Evolutionary conservation across 1,140 invertebrate genomes (phyloP).

Genomic region (Pteromalus puparum): DNA sequence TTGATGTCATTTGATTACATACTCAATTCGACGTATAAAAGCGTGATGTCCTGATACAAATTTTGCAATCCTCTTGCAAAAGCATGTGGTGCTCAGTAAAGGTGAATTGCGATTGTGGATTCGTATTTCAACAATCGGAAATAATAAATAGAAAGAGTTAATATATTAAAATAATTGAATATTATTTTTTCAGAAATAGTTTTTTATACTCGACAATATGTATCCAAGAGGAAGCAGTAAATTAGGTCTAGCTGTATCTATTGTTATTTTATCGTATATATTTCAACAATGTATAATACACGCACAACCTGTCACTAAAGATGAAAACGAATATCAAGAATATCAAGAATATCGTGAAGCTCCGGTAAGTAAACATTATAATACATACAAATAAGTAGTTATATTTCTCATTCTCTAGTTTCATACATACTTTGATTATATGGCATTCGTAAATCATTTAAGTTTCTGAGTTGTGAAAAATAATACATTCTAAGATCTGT

Average conservation of each 20-base stretch:
- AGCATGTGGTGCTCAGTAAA: neutral
- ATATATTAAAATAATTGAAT: neutral
- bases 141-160: neutral
- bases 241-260: neutral
- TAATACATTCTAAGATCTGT: no score
- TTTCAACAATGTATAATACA: conserved; percentile 11
- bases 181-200: conserved; percentile 18
- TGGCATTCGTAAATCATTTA: no score
- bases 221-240: conserved; percentile 9
- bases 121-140: neutral
- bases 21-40: conserved; percentile 4
- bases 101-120: conserved; percentile 4
- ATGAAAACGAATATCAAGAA: neutral
- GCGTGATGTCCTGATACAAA: neutral
- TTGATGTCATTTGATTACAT: neutral
- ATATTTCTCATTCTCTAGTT: no score
- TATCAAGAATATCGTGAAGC: neutral
- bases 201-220: conserved; percentile 23
- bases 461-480: no score
- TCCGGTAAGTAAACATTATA: neutral
- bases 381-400: no score
- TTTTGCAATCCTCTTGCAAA: neutral
- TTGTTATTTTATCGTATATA: neutral
- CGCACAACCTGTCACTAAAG: neutral
- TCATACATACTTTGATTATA: no score